phyloP scores from a whole-genome alignment of 2,797 vertebrate genomes.

The Tenualosa thibaudeaui region DNA sequence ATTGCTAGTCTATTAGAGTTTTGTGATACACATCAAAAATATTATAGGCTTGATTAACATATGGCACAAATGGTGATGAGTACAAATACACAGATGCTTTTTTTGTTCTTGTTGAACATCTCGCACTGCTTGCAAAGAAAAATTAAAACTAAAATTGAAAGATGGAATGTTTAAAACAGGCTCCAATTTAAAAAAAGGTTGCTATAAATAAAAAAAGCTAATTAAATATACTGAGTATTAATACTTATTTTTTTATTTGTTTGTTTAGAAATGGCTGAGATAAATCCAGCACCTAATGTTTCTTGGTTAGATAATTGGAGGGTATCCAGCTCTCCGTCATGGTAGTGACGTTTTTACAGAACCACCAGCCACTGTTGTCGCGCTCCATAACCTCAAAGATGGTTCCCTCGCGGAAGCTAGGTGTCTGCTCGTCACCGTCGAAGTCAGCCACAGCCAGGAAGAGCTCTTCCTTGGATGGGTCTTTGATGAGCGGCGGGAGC shows the following conservation, averaged over 20 bases:
- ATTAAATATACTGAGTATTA: constrained; percentile 62
- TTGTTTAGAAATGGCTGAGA: constrained; percentile 34
- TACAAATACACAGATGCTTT: constrained; percentile 42
- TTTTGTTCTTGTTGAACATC: constrained; percentile 28
- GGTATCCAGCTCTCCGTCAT: constrained; percentile 96
- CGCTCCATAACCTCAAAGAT: constrained; percentile 93
- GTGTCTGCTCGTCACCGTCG: constrained; percentile 90
- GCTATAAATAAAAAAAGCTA: constrained; percentile 74
- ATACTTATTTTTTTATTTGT: constrained; percentile 41
- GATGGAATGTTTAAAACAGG: constrained; percentile 61
- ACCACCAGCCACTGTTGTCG: constrained; percentile 95
- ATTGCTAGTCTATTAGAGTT: constrained; percentile 55
- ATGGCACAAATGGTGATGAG: constrained; percentile 53
- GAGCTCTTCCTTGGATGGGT: constrained; percentile 79
- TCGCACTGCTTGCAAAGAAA: not conserved
- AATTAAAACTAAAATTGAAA: constrained; percentile 56
- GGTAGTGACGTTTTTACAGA: constrained; percentile 89
- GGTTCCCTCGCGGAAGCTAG: constrained; percentile 92
- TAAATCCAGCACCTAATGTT: constrained; percentile 75
- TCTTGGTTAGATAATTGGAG: constrained; percentile 96
- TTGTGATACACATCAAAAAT: constrained; percentile 55
- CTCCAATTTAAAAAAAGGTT: constrained; percentile 58
- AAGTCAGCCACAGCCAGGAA: constrained; percentile 94
- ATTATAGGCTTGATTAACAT: constrained; percentile 57
- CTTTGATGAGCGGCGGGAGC: constrained; percentile 77